Evolutionary conservation across 2,888 invertebrate genomes (phyloP), one percentile per base, ranked within the genome.

Genomic region (Tenthredo scrophulariae): DNA sequence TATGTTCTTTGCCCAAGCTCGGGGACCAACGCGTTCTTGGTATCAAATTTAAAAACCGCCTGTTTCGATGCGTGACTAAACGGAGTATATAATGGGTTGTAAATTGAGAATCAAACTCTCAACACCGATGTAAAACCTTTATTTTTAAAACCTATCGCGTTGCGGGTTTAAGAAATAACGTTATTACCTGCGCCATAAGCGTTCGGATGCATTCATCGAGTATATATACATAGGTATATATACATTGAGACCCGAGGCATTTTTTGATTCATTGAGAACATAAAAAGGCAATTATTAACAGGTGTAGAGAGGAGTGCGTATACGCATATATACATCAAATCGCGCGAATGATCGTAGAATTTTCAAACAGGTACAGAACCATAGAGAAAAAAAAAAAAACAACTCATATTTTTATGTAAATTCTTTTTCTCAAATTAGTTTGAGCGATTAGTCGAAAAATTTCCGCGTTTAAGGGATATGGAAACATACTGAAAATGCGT

Each of bases 31-130:
- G 46, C 43, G 15, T 75, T 75, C 46, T 46, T 75, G 18, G 75
- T 26, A 75, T 75, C 13, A 75, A 75, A 79, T 29, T 54, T 58
- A 37, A 33, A 33, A 13, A 79, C 29, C 79, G 22, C 22, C 15
- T 15, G 22, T 54, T 62, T 26, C n/a, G 62, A 37, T 62, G 50
- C 50, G 77, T 50, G 77, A 77, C 50, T 22, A n/a, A 77, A 50
- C 54, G 33, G 50, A 54, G 33, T 80, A 62, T 80, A 62, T 80
- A 80, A 62, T 80, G 22, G 58, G 62, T 62, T 40, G 62, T 80
- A 80, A 80, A 80, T 80, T 80, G 62, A 22, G 67, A 83, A 83
- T 83, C 37, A 65, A 46, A 46, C 50, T 83, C 70, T 83, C 67
- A 83, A 83, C 83, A 83, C 46, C 54, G 83, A 40, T n/a, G 29